phyloP scores from a whole-genome alignment of 92 coral and sea anemone genomes.

The Heliopora coerulea region DNA sequence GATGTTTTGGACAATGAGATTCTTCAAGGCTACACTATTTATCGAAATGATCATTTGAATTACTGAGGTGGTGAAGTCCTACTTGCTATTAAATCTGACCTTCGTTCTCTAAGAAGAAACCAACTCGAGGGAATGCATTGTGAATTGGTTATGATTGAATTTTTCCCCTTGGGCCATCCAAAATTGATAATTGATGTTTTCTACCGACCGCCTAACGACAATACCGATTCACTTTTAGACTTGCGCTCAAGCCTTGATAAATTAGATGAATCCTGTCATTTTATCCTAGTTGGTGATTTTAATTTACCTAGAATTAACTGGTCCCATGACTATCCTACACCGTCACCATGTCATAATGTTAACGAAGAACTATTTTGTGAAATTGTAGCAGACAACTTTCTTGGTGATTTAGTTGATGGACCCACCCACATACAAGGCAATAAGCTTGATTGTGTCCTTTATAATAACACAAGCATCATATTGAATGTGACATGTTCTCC shows the following conservation, averaged over 20 bases:
- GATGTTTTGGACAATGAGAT: conserved; percentile 9
- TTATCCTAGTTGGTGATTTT: conserved; percentile 6
- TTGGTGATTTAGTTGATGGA: not conserved
- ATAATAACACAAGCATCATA: not conserved
- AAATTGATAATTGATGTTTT: conserved; percentile 5
- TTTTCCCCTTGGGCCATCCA: conserved; percentile 13
- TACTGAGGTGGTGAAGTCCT: conserved; percentile 1
- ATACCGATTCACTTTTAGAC: conserved; percentile 1
- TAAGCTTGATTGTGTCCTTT: not conserved
- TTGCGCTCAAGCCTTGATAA: conserved; percentile 21
- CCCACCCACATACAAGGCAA: conserved; percentile 4
- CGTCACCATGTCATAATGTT: not conserved
- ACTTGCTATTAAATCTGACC: conserved; percentile 12
- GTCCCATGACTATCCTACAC: not conserved
- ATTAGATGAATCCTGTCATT: conserved; percentile 6
- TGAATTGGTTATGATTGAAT: conserved; percentile 6
- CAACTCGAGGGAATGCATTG: conserved; percentile 9
- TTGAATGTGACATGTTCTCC: conserved; percentile 4
- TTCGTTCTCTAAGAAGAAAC: conserved; percentile 9
- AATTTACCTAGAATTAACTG: conserved; percentile 11
- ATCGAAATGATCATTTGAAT: too few species aligned
- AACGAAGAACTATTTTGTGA: not conserved
- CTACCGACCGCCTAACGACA: conserved; percentile 15
- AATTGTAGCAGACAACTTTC: conserved; percentile 6
- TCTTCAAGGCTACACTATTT: too few species aligned